phyloP scores from a whole-genome alignment of 2,888 invertebrate genomes.

The Drosophila robusta region DNA sequence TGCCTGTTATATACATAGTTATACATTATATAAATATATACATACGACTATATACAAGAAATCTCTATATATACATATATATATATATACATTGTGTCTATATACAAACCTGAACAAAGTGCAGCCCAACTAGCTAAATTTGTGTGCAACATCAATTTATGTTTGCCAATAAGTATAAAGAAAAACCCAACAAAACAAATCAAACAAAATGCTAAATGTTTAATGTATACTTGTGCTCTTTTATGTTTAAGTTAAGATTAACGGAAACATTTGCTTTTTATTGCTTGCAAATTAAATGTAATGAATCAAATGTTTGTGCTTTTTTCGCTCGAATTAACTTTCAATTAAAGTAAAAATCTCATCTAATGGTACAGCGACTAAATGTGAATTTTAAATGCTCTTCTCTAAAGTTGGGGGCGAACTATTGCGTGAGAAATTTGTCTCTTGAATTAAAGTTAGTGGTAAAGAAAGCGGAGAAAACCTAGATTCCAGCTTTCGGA shows the following conservation, averaged over 20 bases:
- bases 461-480: not conserved
- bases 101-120: constrained; percentile 61
- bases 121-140: constrained; percentile 51
- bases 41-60: constrained; percentile 59
- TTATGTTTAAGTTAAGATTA: constrained; percentile 56
- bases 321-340: constrained; percentile 50
- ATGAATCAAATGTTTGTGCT: constrained; percentile 37
- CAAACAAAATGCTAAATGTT: constrained; percentile 41
- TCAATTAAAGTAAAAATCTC: constrained; percentile 39
- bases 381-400: not conserved
- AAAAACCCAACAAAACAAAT: constrained; percentile 14
- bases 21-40: constrained; percentile 53
- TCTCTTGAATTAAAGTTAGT: not conserved
- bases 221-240: constrained; percentile 61
- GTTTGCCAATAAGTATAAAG: constrained; percentile 30
- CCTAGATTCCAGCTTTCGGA: too few species aligned
- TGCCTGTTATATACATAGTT: constrained; percentile 65
- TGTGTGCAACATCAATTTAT: constrained; percentile 34
- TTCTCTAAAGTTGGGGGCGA: constrained; percentile 16
- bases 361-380: constrained; percentile 4
- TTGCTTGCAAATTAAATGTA: constrained; percentile 49
- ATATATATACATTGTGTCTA: constrained; percentile 50
- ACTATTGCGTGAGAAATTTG: not conserved
- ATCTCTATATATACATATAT: constrained; percentile 54
- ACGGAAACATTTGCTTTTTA: constrained; percentile 43